Evolutionary conservation across 2,797 vertebrate genomes (phyloP), one percentile per base, ranked within the genome.

Genomic region (Acrocephalus scirpaceus): DNA sequence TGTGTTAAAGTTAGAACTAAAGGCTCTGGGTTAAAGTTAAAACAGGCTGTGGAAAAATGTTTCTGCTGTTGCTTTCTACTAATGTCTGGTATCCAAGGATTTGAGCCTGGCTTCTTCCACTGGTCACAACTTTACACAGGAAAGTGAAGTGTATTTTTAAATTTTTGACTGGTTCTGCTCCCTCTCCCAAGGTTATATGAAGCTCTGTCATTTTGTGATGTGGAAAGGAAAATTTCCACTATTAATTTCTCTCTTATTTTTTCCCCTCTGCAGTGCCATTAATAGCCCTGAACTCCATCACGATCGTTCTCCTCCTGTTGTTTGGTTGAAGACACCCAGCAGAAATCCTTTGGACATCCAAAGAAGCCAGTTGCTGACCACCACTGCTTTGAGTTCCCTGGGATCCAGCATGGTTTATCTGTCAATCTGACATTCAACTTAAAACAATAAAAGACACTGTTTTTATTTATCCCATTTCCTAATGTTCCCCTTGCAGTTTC

Each of bases 261-360:
- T 70, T 45, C 48, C 18, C 18, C n/a, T 86, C 96, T 95, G 16
- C 98, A 99, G 99, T 99, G 92, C 99, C 99, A 27, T 96, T 99
- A 86, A 99, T 99, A 95, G 98, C 98, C n/a, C 98, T 99, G 88
- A 99, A 99, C 90, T 98, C 99, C 3, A 42, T 98, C 91, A 98
- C 98, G 53, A 99, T 99, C 13, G 65, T 99, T 86, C 98, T 99
- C 50, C 97, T 99, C 80, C 92, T 99, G 85, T 96, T 99, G 64
- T 99, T 99, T 42, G 99, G 99, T 60, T 99, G 98, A 98, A 96
- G 92, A 56, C 36, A 61, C 72, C 29, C 4, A 1, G 12, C 7
- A 47, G 12, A 94, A 83, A 54, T 7, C 47, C 78, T 90, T 26
- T 34, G 73, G 96, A 83, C 60, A 38, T 88, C 92, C 85, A 83